Percentiles rank a stretch among this genome's conserved stretches.
Evolutionary conservation across 2,888 invertebrate genomes (phyloP).

Genomic region (Lochmaea capreae): DNA sequence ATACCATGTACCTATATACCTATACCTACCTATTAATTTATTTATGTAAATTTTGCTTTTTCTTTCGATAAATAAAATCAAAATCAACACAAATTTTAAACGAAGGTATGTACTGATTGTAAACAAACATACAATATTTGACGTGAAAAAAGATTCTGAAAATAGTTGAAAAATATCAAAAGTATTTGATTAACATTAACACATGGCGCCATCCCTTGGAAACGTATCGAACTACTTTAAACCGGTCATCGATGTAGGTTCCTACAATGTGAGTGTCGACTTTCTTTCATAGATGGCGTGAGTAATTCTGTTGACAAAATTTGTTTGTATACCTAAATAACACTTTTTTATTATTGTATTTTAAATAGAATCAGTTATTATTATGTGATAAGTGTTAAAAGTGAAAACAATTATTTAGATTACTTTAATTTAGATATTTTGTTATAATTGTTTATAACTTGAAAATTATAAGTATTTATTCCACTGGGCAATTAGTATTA

Average conservation of each 20-base stretch:
- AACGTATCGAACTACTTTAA: not conserved
- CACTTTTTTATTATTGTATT: not conserved
- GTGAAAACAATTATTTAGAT: not conserved
- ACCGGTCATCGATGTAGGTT: not conserved
- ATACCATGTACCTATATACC: too few relatives aligned
- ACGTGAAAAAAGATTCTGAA: too few relatives aligned
- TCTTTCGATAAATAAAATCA: too few relatives aligned
- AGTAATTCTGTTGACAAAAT: constrained; percentile 4
- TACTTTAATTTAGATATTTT: not conserved
- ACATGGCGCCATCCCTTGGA: not conserved
- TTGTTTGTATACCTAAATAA: constrained; percentile 6
- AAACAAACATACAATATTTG: too few relatives aligned
- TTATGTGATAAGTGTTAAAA: not conserved
- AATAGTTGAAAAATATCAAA: not conserved
- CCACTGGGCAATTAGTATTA: not conserved
- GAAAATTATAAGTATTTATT: not conserved
- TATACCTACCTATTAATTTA: too few relatives aligned
- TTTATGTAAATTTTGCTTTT: too few relatives aligned
- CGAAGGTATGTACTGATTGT: too few relatives aligned
- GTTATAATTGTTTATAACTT: not conserved
- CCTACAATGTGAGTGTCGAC: not conserved
- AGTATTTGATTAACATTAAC: not conserved
- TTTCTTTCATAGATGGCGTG: not conserved
- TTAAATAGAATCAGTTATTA: not conserved
- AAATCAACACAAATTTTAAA: too few relatives aligned